A percentile compares a stretch with the other conserved stretches of the same genome.
Conservation (phyloP, 2,797 vertebrate genomes). For the Diplodus puntazzo region DNA sequence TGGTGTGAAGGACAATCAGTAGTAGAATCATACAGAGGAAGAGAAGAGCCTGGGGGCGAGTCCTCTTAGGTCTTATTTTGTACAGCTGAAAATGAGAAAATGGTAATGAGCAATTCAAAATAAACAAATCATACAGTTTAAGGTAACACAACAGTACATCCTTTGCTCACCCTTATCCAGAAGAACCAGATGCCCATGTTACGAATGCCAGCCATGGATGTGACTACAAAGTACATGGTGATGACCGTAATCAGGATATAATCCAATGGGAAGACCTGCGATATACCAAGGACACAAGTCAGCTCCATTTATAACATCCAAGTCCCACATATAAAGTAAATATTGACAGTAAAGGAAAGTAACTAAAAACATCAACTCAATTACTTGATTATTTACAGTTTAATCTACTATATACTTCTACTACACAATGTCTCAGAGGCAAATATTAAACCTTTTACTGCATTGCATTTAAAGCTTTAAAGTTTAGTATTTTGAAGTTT, state of each 20-base stretch:
- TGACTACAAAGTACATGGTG: constrained; percentile 98
- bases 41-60: constrained; percentile 95
- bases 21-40: constrained; percentile 99
- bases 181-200: constrained; percentile 99
- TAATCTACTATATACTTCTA: too few species aligned
- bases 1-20: constrained; percentile 97
- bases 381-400: too few species aligned
- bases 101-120: neutral
- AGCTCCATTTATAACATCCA: constrained; percentile 21
- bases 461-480: too few species aligned
- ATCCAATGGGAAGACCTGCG: constrained; percentile 97
- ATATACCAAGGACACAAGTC: constrained; percentile 43
- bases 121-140: too few species aligned
- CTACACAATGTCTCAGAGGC: too few species aligned
- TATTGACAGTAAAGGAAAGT: too few species aligned
- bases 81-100: constrained; percentile 87
- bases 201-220: constrained; percentile 98
- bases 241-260: constrained; percentile 97
- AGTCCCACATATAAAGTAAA: neutral
- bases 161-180: constrained; percentile 92
- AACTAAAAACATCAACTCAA: too few species aligned
- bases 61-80: constrained; percentile 95
- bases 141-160: neutral
- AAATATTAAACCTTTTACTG: too few species aligned
- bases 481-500: too few species aligned